Base-by-base conservation (phyloP, 2,888 invertebrate species). In the Stictocephala bisonia region DNA sequence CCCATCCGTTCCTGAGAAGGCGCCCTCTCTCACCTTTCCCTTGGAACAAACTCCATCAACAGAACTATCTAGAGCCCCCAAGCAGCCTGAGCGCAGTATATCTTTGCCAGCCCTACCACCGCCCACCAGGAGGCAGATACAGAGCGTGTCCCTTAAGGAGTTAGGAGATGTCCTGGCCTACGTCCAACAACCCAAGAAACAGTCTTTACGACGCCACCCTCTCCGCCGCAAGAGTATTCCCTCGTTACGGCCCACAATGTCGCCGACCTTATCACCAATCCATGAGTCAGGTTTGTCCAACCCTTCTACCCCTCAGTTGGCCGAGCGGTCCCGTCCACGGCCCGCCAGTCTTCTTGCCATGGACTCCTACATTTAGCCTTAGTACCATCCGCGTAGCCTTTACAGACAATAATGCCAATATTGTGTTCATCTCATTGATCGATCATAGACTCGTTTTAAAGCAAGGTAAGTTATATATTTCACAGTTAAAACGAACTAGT, bases 231-330 rank as follows among this genome's bases (percentile, higher is more conserved):
- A 83, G 73, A 79, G 82, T 51, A 82, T 79, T 67, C 82, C 83
- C 48, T 79, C 81, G 35, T 81, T 82, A 18, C 78, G 83, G 66
- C 79, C 84, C 13, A 80, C 83, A 1, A 84, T 85, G 64, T 83
- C 84, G 4, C 84, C 85, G 6, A 85, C 84, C 35, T 83, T 91
- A 72, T 91, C 91, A 70, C 91, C 91, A 29, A 91, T 91, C 70
- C 88, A 90, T 74, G 91, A 91, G 80, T 90, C 90, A 53, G 91
- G 91, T 29, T 84, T 90, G 18, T 91, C 91, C 56, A 91, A 91
- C 84, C 90, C 81, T 29, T 76, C 80, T 9, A 81, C 81, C 7
- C 81, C 81, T 22, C 80, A 80, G 56, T 66, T 80, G 77, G 72
- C 69, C 24, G 69, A 68, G 58, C 41, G 29, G 4, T 75, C 76